Conservation (phyloP, 2,113 vertebrate genomes). For the Microcebus lehilahytsara region DNA sequence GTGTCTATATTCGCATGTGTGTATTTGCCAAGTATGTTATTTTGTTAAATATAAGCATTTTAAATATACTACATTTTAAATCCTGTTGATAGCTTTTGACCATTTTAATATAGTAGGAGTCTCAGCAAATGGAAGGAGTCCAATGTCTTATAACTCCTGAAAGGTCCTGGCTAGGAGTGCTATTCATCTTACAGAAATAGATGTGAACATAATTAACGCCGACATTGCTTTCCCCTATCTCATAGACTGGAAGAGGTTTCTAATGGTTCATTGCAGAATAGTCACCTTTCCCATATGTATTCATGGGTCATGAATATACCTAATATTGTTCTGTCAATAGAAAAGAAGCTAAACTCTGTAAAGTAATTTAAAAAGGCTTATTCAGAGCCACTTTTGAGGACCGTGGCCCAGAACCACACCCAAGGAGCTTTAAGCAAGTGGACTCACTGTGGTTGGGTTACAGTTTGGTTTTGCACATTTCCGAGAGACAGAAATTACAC, state of each 20-base stretch:
- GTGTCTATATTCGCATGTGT: not conserved
- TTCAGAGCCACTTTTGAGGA: too few relatives aligned
- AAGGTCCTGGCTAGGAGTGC: not conserved
- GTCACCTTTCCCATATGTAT: accelerated
- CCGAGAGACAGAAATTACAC: too few relatives aligned
- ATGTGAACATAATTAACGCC: not conserved
- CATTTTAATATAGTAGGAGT: not conserved
- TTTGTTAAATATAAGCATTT: not conserved
- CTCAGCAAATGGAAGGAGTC: not conserved
- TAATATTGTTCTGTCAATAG: too few relatives aligned
- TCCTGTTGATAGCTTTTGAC: not conserved
- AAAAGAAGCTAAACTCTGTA: too few relatives aligned
- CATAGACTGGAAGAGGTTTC: not conserved
- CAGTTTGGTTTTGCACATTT: too few relatives aligned
- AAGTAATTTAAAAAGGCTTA: too few relatives aligned
- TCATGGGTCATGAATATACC: not conserved
- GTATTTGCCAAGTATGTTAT: not conserved
- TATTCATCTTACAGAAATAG: not conserved
- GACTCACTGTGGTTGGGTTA: too few relatives aligned
- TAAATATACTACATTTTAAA: not conserved
- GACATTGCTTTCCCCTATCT: not conserved
- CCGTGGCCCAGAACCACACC: too few relatives aligned
- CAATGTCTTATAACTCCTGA: not conserved
- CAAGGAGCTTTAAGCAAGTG: too few relatives aligned
- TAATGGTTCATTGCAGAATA: not conserved